Evolutionary conservation across 2,113 vertebrate genomes (phyloP), one percentile per base, ranked within the genome.

Genomic region (Ceyx melanurus): DNA sequence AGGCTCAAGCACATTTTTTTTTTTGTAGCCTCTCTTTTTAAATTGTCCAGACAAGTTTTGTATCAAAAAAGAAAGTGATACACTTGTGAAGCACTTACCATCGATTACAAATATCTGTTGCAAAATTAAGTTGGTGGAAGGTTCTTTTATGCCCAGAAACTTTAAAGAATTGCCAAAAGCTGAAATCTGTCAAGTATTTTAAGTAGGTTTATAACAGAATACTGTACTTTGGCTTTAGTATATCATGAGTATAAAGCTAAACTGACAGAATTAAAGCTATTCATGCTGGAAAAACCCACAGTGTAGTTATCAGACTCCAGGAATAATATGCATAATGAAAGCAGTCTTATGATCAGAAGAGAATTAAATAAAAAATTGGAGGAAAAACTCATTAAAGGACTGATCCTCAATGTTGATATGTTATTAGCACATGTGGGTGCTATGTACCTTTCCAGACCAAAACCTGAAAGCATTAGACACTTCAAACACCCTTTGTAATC

Each of bases 181-280:
- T 77, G 72, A 46, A 74, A 93, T 42, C 43, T 89, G 51, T 45
- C 51, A 82, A 45, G 62, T 83, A 51, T 81, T 91, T 89, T 78
- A 77, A 80, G 73, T 23, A 79, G 73, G 11, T 84, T 96, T 93
- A 48, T 58, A 83, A 56, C 25, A 75, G 58, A 74, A 86, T 37
- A 46, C 18, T 4, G 0, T 72, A 58, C 76, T 72, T 60, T 79
- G n/a, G 35, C 56, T 91, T 81, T 57, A 90, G 72, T 15, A 28
- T 72, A 46, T 84, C 35, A 19, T 37, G 26, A 70, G 9, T 60
- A 71, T 61, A 57, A 94, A 95, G 84, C 31, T 76, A 92, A 81
- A 93, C 26, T 92, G 76, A 62, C 73, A 91, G 75, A 91, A 93
- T 86, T 83, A 93, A 92, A 92, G 62, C 74, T 92, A 81, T 84